phyloP scores from a whole-genome alignment of 2,113 vertebrate species.

The Orientallactaga bullata region DNA sequence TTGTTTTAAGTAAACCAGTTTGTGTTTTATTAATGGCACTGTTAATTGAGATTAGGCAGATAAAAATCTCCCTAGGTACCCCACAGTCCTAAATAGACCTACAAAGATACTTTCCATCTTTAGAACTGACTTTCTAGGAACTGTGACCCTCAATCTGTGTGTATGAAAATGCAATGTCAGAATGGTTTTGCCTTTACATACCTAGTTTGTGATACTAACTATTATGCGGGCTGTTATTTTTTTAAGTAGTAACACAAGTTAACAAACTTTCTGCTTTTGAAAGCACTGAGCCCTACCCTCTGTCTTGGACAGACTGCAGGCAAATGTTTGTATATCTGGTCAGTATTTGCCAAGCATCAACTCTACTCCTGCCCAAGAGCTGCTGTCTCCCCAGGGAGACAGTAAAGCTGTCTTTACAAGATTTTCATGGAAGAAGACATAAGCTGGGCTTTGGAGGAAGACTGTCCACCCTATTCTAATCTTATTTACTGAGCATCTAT shows the following conservation, averaged over 20 bases:
- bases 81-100: background rate
- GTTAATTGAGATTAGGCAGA: background rate
- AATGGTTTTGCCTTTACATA: constrained; percentile 2
- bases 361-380: background rate
- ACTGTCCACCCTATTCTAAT: background rate
- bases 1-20: constrained; percentile 3
- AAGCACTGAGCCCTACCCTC: background rate
- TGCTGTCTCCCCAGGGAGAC: background rate
- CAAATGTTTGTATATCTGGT: background rate
- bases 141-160: background rate
- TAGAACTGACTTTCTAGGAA: background rate
- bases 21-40: background rate
- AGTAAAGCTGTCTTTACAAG: background rate
- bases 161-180: background rate
- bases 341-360: background rate
- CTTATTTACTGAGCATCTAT: background rate
- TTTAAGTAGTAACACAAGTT: background rate
- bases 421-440: constrained; percentile 34
- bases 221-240: background rate
- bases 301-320: background rate
- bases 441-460: background rate
- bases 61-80: background rate
- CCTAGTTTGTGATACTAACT: constrained; percentile 9
- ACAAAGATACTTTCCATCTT: background rate
- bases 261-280: background rate